Evolutionary conservation across 92 coral and sea anemone species (phyloP).

Genomic region (Epizoanthus fatuus): DNA sequence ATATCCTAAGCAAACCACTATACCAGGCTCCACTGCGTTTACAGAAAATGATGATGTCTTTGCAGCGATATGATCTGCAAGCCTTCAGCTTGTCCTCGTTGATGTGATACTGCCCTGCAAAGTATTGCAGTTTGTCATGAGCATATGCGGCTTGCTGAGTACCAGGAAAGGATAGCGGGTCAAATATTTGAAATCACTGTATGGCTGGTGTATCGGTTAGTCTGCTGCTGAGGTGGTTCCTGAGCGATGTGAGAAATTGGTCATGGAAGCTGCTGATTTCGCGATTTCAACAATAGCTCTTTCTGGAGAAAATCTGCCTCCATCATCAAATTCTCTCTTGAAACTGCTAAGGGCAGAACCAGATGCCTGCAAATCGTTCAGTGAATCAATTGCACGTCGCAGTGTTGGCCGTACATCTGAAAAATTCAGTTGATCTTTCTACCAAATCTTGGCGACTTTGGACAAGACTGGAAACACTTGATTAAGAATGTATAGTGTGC

Average conservation of each 20-base stretch:
- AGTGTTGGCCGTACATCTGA: constrained; percentile 25
- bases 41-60: too few species aligned
- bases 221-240: constrained; percentile 31
- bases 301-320: constrained; percentile 26
- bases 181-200: constrained; percentile 28
- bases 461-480: constrained; percentile 20
- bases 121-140: background rate
- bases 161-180: constrained; percentile 19
- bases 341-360: background rate
- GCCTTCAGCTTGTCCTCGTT: background rate
- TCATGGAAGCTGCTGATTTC: constrained; percentile 7
- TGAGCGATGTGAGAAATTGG: constrained; percentile 11
- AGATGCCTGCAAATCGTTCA: background rate
- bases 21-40: too few species aligned
- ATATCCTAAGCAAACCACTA: too few species aligned
- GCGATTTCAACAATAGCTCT: background rate
- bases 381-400: background rate
- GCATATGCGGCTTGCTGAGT: constrained; percentile 11
- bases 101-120: constrained; percentile 27
- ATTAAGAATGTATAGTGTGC: constrained; percentile 12
- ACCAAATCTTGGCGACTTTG: background rate
- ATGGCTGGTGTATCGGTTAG: constrained; percentile 30
- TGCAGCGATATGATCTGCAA: too few species aligned
- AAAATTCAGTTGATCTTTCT: constrained; percentile 24
- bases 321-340: background rate